These are phyloP conservation scores for Pristionchus fissidentatus DNA, from an alignment of 2,888 invertebrate genomes.

Conservation along the genomic window DNA sequence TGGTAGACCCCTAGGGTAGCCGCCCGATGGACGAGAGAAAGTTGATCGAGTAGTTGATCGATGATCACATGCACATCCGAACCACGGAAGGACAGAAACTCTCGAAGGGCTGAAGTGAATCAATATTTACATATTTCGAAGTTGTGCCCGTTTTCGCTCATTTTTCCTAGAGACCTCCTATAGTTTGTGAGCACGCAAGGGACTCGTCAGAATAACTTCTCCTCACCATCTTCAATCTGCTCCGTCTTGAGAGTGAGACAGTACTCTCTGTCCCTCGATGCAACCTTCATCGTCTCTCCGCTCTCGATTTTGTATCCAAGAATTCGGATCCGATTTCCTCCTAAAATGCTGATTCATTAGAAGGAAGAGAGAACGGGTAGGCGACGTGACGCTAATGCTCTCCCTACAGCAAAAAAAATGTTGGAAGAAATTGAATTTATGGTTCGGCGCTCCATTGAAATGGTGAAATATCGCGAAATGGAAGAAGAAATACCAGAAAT, in stretches of 20 bases:
- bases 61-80: slow-evolving; percentile 13
- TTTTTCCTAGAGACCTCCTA: too few relatives aligned
- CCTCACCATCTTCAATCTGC: slow-evolving; percentile 17
- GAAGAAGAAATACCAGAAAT: background rate
- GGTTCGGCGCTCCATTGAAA: background rate
- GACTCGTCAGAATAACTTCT: too few relatives aligned
- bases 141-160: background rate
- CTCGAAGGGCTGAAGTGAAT: slow-evolving; percentile 29
- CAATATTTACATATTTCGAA: background rate
- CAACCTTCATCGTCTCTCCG: slow-evolving; percentile 18
- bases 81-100: slow-evolving; percentile 34
- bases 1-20: slow-evolving; percentile 18
- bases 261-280: slow-evolving; percentile 3
- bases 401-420: background rate
- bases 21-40: background rate
- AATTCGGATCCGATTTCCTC: slow-evolving; percentile 44
- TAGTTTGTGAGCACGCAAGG: too few relatives aligned
- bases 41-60: slow-evolving; percentile 17
- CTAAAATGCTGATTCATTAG: slow-evolving; percentile 14
- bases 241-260: slow-evolving; percentile 28
- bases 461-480: background rate
- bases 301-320: slow-evolving; percentile 46
- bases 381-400: background rate
- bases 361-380: background rate
- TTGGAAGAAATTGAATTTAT: background rate